These are phyloP conservation scores for Ceyx erithaca DNA, from an alignment of 2,797 vertebrate species.

Conservation along the genomic window DNA sequence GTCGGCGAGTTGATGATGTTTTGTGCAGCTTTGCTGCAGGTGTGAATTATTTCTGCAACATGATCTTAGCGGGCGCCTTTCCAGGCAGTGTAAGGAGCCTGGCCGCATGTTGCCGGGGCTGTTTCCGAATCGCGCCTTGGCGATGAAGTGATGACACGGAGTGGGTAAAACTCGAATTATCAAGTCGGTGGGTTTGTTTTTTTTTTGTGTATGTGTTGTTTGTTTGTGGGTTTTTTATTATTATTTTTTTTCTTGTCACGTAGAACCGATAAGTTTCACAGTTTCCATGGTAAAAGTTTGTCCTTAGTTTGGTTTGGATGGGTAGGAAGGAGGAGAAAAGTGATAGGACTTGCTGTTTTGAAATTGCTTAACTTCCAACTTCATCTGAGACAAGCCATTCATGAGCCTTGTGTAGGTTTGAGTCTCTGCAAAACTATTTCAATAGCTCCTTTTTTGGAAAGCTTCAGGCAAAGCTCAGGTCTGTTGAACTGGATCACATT, in stretches of 20 bases:
- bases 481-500: not conserved
- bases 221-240: not conserved
- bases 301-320: not conserved
- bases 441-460: not conserved
- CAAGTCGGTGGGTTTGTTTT: not conserved
- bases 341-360: not conserved
- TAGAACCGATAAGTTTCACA: not conserved
- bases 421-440: not conserved
- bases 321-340: not conserved
- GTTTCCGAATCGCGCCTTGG: not conserved
- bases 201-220: no score
- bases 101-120: not conserved
- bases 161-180: not conserved
- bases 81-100: not conserved
- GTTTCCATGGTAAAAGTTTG: not conserved
- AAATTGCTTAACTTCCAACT: not conserved
- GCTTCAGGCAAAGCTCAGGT: not conserved
- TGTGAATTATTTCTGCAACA: constrained; percentile 26
- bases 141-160: not conserved
- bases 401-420: not conserved
- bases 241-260: not conserved
- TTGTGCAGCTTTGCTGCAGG: constrained; percentile 5
- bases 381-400: accelerated
- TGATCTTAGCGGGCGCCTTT: not conserved
- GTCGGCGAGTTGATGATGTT: not conserved